A percentile compares a stretch with the other conserved stretches of the same genome.
Conservation (phyloP, 2,888 invertebrate genomes). For the Spisula solida region DNA sequence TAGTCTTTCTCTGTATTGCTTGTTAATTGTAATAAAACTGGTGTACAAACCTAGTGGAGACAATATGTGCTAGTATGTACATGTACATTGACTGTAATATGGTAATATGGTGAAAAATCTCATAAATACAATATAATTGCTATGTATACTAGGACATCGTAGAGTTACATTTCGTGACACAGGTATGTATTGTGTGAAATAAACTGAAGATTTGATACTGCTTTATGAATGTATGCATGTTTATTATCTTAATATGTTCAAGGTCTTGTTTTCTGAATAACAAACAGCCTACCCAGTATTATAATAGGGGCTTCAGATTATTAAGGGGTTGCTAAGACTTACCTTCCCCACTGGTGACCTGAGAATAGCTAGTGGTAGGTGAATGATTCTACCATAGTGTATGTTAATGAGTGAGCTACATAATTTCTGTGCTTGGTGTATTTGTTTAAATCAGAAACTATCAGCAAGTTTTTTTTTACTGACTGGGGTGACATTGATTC, state of each 20-base stretch:
- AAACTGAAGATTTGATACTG: background rate
- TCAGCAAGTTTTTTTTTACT: too few species aligned
- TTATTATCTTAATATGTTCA: background rate
- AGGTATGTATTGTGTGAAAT: conserved; percentile 50
- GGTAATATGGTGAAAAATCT: too few species aligned
- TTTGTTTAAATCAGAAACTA: too few species aligned
- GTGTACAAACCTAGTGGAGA: too few species aligned
- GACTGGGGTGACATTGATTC: too few species aligned
- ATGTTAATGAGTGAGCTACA: background rate
- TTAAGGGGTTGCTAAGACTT: too few species aligned
- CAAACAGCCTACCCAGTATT: background rate
- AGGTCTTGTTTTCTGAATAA: background rate
- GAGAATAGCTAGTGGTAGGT: background rate
- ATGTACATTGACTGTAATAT: too few species aligned
- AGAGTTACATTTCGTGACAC: conserved; percentile 64
- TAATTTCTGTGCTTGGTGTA: background rate
- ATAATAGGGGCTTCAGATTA: background rate
- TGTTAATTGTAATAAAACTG: too few species aligned
- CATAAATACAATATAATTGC: background rate
- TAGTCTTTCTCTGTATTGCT: too few species aligned
- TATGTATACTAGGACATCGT: conserved; percentile 48
- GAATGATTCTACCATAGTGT: background rate
- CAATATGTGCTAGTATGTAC: too few species aligned
- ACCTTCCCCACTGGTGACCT: too few species aligned
- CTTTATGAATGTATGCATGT: background rate